Evolutionary conservation across 2,888 invertebrate species (phyloP).

Genomic region (Drosophila nr. perissopoda): DNA sequence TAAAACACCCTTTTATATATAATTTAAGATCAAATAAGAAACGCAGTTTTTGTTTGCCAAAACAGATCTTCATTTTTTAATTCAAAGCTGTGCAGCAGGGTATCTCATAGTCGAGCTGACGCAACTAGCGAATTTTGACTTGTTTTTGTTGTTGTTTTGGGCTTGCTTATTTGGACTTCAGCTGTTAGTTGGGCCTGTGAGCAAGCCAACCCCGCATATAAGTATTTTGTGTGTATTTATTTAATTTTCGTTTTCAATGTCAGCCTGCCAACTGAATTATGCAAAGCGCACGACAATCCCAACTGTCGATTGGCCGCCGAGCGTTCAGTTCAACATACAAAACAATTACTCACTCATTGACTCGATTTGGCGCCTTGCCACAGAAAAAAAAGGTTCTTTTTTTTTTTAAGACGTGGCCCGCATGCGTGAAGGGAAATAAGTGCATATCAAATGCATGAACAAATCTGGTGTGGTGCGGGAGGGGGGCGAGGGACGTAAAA

Average conservation of each 20-base stretch:
- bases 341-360: slow-evolving; percentile 56
- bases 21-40: neutral
- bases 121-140: neutral
- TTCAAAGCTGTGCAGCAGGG: neutral
- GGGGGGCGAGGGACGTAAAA: slow-evolving; percentile 6
- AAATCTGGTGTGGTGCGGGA: neutral
- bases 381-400: slow-evolving; percentile 50
- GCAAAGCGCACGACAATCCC: slow-evolving; percentile 56
- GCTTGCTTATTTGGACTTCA: slow-evolving; percentile 2
- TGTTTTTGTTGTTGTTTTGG: neutral
- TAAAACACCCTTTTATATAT: neutral
- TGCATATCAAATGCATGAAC: slow-evolving; percentile 1
- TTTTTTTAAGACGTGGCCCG: slow-evolving; percentile 46
- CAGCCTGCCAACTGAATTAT: slow-evolving; percentile 66
- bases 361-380: slow-evolving; percentile 49
- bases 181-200: neutral
- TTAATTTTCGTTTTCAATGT: slow-evolving; percentile 75
- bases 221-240: slow-evolving; percentile 38
- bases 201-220: slow-evolving; percentile 18
- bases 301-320: neutral
- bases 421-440: slow-evolving; percentile 42
- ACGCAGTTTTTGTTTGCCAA: neutral
- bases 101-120: neutral
- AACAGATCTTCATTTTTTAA: neutral
- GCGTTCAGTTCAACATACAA: slow-evolving; percentile 32